Conservation (phyloP, 1,140 invertebrate genomes). For the Drosophila erecta region DNA sequence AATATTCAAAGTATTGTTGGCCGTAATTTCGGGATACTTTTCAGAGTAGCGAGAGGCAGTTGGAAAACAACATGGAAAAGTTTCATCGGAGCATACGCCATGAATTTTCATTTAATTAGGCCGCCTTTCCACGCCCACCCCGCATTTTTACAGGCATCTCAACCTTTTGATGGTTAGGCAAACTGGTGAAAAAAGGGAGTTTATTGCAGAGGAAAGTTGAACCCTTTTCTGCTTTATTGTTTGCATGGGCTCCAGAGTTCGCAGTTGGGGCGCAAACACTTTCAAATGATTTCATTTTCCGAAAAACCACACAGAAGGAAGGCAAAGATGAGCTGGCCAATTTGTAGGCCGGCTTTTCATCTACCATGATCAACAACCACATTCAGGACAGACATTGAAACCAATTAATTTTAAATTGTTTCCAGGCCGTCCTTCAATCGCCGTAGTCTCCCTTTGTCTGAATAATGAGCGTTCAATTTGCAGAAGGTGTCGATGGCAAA, state of each 20-base stretch:
- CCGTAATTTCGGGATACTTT: conserved; percentile 72
- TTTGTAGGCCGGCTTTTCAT: conserved; percentile 38
- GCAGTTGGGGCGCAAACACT: conserved; percentile 50
- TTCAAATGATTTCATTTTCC: conserved; percentile 80
- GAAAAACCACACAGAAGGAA: conserved; percentile 53
- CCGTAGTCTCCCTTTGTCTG: conserved; percentile 33
- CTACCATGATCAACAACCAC: conserved; percentile 29
- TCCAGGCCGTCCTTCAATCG: conserved; percentile 18
- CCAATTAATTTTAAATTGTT: conserved; percentile 83
- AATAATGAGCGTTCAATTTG: conserved; percentile 57
- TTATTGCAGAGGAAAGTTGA: conserved; percentile 31
- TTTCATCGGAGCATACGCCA: conserved; percentile 71
- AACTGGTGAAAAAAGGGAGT: conserved; percentile 51
- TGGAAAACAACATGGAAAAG: conserved; percentile 63
- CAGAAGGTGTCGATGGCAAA: conserved; percentile 65
- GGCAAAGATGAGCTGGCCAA: conserved; percentile 34
- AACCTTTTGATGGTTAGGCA: conserved; percentile 70
- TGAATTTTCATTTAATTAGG: conserved; percentile 83
- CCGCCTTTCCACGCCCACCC: conserved; percentile 13
- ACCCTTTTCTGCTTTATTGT: conserved; percentile 71
- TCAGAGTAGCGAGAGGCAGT: conserved; percentile 6
- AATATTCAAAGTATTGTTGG: conserved; percentile 71
- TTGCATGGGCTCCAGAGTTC: conserved; percentile 50
- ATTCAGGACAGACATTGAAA: conserved; percentile 66
- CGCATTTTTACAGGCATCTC: conserved; percentile 33